phyloP scores from a whole-genome alignment of 2,113 vertebrate species.

The Galemys pyrenaicus region DNA sequence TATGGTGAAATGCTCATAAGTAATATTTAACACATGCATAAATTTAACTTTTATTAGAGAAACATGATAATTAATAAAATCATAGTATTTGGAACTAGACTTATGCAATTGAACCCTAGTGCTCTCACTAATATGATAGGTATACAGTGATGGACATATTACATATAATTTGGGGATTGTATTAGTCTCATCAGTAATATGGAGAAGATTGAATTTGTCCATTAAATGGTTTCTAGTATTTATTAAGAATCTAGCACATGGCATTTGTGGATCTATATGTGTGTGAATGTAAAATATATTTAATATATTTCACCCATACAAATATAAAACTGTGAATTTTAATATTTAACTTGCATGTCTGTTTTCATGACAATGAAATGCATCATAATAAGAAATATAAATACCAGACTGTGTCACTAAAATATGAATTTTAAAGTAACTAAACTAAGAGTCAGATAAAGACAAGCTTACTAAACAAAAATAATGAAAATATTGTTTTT shows the following conservation, averaged over 20 bases:
- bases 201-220: background rate
- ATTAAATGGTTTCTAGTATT: background rate
- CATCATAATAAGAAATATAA: background rate
- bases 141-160: background rate
- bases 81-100: background rate
- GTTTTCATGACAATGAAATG: background rate
- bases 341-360: background rate
- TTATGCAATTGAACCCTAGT: background rate
- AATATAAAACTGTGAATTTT: background rate
- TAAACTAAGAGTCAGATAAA: background rate
- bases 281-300: background rate
- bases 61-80: background rate
- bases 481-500: background rate
- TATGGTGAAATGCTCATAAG: background rate
- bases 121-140: background rate
- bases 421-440: no score
- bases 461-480: background rate
- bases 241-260: background rate
- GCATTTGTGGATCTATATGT: background rate
- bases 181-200: background rate
- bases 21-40: background rate
- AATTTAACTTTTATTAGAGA: background rate
- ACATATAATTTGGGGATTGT: background rate
- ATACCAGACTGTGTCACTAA: no score
- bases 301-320: background rate